Conservation (phyloP, 2,113 vertebrate species). For the Empidonax alnorum region DNA sequence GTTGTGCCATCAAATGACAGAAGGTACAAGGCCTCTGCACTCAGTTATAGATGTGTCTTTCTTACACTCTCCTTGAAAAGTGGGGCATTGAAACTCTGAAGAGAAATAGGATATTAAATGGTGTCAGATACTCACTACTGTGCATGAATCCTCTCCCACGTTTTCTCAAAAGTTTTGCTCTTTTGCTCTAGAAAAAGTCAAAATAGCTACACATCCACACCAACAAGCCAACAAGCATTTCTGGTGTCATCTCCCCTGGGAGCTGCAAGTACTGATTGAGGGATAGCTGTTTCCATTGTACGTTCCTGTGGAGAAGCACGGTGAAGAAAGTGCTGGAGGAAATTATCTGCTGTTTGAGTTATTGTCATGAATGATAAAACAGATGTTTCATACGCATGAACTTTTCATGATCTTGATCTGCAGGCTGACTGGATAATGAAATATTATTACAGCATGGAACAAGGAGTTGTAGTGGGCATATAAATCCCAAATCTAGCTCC, state of each 20-base stretch:
- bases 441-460: conserved; percentile 29
- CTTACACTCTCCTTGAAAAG: not conserved
- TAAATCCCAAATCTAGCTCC: not conserved
- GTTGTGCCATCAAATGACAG: not conserved
- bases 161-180: not conserved
- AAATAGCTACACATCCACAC: not conserved
- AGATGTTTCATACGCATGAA: conserved; percentile 38
- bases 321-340: conserved; percentile 4
- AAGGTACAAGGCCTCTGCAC: not conserved
- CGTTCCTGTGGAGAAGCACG: not conserved
- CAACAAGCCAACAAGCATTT: not conserved
- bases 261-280: not conserved
- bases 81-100: not conserved
- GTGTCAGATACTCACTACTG: not conserved
- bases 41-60: not conserved
- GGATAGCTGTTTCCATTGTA: not conserved
- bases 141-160: not conserved
- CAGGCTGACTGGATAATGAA: not conserved
- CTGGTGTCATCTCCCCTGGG: not conserved
- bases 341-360: conserved; percentile 36
- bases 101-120: not conserved
- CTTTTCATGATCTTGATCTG: conserved; percentile 38
- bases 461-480: not conserved
- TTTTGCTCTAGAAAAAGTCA: not conserved
- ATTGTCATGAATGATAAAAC: conserved; percentile 35